These are phyloP conservation scores for Clarias macrocephalus DNA, from an alignment of 2,113 vertebrate species.

Conservation along the genomic window DNA sequence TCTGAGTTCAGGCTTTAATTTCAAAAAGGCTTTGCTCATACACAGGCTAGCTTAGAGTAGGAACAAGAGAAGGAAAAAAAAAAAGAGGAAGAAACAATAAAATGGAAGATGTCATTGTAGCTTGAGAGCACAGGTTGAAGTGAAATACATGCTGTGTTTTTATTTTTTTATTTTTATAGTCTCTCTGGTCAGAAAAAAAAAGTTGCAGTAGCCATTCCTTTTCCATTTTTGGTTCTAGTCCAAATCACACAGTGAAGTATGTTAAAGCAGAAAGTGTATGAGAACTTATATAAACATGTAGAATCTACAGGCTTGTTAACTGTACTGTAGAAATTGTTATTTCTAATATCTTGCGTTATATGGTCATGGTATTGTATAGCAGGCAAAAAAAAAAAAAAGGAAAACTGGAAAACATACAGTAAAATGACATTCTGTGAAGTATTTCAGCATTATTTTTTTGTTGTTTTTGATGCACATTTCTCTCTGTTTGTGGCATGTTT, in stretches of 20 bases:
- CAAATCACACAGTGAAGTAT: neutral
- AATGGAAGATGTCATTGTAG: constrained; percentile 52
- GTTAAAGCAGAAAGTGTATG: neutral
- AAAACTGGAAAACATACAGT: neutral
- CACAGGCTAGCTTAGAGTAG: constrained; percentile 46
- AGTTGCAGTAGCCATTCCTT: constrained; percentile 50
- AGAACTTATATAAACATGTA: neutral
- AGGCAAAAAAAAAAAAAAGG: neutral
- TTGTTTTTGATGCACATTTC: neutral
- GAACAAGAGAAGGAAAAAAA: constrained; percentile 27
- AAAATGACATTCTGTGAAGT: neutral
- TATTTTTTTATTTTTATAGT: neutral
- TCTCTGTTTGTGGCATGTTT: neutral
- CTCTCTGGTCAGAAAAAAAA: constrained; percentile 46
- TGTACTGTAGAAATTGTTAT: neutral
- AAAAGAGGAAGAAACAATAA: constrained; percentile 14
- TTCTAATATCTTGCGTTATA: neutral
- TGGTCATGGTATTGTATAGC: neutral
- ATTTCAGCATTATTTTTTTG: neutral
- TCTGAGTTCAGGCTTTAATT: constrained; percentile 64
- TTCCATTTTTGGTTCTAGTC: constrained; percentile 44
- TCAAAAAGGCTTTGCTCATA: constrained; percentile 55
- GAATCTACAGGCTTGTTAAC: neutral
- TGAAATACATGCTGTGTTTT: constrained; percentile 56
- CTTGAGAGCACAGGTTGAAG: constrained; percentile 45